Conservation (phyloP, 1,140 invertebrate genomes). For the Drosophila kepulauana region DNA sequence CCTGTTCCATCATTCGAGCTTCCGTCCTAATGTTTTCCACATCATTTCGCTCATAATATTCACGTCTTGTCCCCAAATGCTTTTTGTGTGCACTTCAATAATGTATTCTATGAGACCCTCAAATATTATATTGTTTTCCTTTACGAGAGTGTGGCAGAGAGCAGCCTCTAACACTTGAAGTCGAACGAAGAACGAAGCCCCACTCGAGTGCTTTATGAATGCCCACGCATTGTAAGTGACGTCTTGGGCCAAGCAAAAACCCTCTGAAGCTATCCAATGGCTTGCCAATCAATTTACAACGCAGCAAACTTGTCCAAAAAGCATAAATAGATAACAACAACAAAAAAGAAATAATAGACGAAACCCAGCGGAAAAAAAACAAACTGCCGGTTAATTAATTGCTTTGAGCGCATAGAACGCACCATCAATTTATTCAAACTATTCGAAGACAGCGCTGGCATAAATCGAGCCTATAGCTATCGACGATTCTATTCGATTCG, state of each 20-base stretch:
- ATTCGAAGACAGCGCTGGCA: conserved; percentile 34
- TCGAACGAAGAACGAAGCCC: conserved; percentile 11
- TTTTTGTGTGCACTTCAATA: conserved; percentile 10
- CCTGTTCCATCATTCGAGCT: not conserved
- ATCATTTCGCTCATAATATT: conserved; percentile 5
- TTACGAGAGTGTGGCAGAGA: conserved; percentile 12
- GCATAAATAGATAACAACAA: conserved; percentile 21
- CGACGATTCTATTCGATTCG: conserved; percentile 23
- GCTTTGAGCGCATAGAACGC: conserved; percentile 65
- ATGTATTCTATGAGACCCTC: conserved; percentile 18
- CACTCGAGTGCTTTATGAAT: conserved; percentile 16
- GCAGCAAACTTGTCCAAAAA: conserved; percentile 20
- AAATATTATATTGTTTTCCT: conserved; percentile 30
- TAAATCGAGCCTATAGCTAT: conserved; percentile 26
- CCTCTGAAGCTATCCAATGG: conserved; percentile 19
- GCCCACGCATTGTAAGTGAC: conserved; percentile 33
- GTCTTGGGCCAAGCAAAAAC: conserved; percentile 28
- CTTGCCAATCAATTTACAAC: conserved; percentile 72
- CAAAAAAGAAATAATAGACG: conserved; percentile 19
- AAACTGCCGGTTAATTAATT: conserved; percentile 74
- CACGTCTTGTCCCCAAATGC: not conserved
- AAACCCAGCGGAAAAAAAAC: conserved; percentile 14
- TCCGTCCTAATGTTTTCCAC: not conserved
- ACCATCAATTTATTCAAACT: conserved; percentile 68
- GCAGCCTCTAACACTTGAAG: conserved; percentile 19